phyloP scores from a whole-genome alignment of 2,797 vertebrate species.

The Pangasius sanitwongsei region DNA sequence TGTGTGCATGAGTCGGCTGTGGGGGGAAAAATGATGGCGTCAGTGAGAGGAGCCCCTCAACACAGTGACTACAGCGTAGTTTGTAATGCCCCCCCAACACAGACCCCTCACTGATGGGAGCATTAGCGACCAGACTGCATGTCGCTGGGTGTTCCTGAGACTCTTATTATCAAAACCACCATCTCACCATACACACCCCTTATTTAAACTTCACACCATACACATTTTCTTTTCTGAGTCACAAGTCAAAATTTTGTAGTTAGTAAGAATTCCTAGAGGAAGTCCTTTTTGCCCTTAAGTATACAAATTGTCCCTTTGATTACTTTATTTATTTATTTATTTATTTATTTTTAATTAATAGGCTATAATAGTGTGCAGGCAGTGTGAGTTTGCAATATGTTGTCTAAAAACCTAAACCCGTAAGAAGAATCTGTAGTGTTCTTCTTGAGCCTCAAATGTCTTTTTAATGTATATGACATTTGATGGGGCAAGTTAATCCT shows the following conservation, averaged over 20 bases:
- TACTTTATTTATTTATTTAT: background rate
- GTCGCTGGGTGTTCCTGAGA: conserved; percentile 58
- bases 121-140: conserved; percentile 59
- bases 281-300: background rate
- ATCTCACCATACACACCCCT: conserved; percentile 57
- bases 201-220: conserved; percentile 43
- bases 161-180: conserved; percentile 51
- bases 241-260: conserved; percentile 35
- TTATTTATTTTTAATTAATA: conserved; percentile 1
- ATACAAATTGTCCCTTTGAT: conserved; percentile 11
- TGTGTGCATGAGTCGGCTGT: conserved; percentile 40
- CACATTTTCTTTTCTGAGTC: conserved; percentile 41
- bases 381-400: background rate
- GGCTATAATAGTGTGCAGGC: background rate
- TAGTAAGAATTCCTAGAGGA: conserved; percentile 38
- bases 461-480: conserved; percentile 36
- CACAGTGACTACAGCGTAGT: conserved; percentile 47
- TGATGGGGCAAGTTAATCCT: conserved; percentile 52
- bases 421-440: conserved; percentile 13
- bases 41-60: conserved; percentile 53
- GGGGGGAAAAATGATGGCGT: conserved; percentile 61
- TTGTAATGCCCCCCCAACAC: conserved; percentile 49
- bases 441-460: background rate
- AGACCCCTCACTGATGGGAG: conserved; percentile 58
- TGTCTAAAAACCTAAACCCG: background rate